Evolutionary conservation across 2,888 invertebrate genomes (phyloP).

Genomic region (Hecatera dysodea): DNA sequence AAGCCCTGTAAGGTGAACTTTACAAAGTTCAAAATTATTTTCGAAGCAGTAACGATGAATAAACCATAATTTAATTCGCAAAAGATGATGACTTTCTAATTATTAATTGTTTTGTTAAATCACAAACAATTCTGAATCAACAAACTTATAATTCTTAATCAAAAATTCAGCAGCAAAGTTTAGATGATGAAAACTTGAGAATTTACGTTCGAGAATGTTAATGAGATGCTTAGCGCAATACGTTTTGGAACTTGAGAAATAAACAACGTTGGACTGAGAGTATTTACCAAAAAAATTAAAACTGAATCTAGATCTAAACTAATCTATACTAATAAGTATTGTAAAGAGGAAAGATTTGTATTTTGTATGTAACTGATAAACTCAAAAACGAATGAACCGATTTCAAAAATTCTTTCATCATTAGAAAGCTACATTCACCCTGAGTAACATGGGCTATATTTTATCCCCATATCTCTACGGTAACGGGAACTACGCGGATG

Average conservation of each 20-base stretch:
- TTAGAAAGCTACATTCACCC: too few species aligned
- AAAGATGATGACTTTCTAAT: conserved; percentile 38
- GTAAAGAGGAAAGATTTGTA: too few species aligned
- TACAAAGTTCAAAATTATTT: neutral
- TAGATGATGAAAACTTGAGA: conserved; percentile 45
- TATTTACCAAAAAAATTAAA: neutral
- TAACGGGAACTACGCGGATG: too few species aligned
- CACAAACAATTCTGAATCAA: conserved; percentile 43
- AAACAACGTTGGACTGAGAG: neutral
- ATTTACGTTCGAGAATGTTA: conserved; percentile 45
- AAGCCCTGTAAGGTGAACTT: neutral
- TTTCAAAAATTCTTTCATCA: too few species aligned
- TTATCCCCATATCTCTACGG: too few species aligned
- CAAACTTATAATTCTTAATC: conserved; percentile 51
- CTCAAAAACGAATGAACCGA: too few species aligned
- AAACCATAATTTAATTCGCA: conserved; percentile 26
- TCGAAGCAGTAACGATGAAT: neutral
- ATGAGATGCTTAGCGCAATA: conserved; percentile 38
- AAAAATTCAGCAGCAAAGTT: conserved; percentile 56
- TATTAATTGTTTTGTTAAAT: conserved; percentile 45
- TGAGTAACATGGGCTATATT: too few species aligned
- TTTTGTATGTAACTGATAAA: too few species aligned
- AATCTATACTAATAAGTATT: neutral
- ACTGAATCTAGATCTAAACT: too few species aligned
- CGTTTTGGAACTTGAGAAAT: conserved; percentile 10